Percentiles rank a stretch among this genome's conserved stretches.
These are phyloP conservation scores for Mellilla xanthometata DNA, from an alignment of 2,888 invertebrate species.

Conservation along the genomic window DNA sequence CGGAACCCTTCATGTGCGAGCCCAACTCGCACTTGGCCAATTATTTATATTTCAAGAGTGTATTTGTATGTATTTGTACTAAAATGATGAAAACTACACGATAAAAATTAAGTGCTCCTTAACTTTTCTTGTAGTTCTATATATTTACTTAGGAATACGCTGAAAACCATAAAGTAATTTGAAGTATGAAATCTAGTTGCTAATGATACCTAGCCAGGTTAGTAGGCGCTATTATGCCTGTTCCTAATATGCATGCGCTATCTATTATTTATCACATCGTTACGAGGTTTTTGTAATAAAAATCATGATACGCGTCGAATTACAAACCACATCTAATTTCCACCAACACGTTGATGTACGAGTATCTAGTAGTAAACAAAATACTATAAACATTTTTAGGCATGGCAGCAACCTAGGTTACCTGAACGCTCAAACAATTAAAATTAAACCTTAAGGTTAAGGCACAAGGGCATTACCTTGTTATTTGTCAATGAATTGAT, in stretches of 20 bases:
- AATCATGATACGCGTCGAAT: constrained; percentile 6
- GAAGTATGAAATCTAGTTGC: neutral
- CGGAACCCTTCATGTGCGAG: too few relatives aligned
- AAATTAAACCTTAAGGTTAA: constrained; percentile 6
- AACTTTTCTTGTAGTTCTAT: too few relatives aligned
- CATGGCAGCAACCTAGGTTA: neutral
- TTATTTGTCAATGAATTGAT: constrained; percentile 10
- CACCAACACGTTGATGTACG: neutral
- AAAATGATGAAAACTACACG: too few relatives aligned
- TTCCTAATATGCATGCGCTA: too few relatives aligned
- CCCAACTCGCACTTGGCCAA: too few relatives aligned
- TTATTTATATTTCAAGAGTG: too few relatives aligned
- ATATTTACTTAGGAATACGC: too few relatives aligned
- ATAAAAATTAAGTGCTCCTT: too few relatives aligned
- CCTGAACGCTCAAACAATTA: neutral
- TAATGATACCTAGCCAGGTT: neutral
- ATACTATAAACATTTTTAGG: too few relatives aligned
- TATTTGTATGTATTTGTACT: too few relatives aligned
- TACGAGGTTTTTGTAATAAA: constrained; percentile 4
- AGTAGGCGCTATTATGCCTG: too few relatives aligned
- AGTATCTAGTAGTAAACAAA: too few relatives aligned
- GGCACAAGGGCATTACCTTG: constrained; percentile 7
- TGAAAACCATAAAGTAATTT: neutral
- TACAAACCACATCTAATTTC: constrained; percentile 1
- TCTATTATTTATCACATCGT: neutral